Percentiles rank a stretch among this genome's conserved stretches.
Evolutionary conservation across 1,140 invertebrate species (phyloP).

Genomic region (Anthonomus grandis): DNA sequence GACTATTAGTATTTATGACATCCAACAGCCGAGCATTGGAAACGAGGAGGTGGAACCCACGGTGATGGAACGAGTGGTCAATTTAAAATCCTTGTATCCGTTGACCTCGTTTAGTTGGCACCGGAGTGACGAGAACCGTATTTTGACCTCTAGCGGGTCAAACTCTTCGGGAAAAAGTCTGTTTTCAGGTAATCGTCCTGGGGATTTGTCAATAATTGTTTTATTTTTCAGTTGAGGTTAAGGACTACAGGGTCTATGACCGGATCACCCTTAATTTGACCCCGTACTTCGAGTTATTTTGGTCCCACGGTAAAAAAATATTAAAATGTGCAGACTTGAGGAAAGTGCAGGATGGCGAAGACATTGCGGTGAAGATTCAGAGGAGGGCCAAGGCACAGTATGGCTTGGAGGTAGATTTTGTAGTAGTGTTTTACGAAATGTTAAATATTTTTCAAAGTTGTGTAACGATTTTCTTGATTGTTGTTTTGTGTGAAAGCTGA

Average conservation of each 20-base stretch:
- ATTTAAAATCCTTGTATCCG: slow-evolving; percentile 53
- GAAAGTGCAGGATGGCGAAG: slow-evolving; percentile 51
- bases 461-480: too few species aligned
- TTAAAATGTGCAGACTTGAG: slow-evolving; percentile 53
- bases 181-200: too few species aligned
- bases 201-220: too few species aligned
- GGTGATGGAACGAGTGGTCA: slow-evolving; percentile 69
- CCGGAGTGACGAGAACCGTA: slow-evolving; percentile 69
- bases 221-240: slow-evolving; percentile 54
- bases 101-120: slow-evolving; percentile 82
- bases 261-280: slow-evolving; percentile 80
- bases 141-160: slow-evolving; percentile 54
- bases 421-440: too few species aligned
- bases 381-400: slow-evolving; percentile 69
- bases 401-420: slow-evolving; percentile 64
- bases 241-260: slow-evolving; percentile 74
- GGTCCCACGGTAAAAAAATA: slow-evolving; percentile 69
- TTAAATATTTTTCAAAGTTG: too few species aligned
- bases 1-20: slow-evolving; percentile 72
- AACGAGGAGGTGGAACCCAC: slow-evolving; percentile 72
- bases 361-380: slow-evolving; percentile 73
- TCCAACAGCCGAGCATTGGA: slow-evolving; percentile 67
- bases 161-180: slow-evolving; percentile 51
- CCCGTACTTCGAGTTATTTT: slow-evolving; percentile 64
- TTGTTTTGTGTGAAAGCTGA: too few species aligned